A percentile compares a stretch with the other conserved stretches of the same genome.
Evolutionary conservation across 23 tunicate genomes (phyloP).

Genomic region (Corella eumyota): DNA sequence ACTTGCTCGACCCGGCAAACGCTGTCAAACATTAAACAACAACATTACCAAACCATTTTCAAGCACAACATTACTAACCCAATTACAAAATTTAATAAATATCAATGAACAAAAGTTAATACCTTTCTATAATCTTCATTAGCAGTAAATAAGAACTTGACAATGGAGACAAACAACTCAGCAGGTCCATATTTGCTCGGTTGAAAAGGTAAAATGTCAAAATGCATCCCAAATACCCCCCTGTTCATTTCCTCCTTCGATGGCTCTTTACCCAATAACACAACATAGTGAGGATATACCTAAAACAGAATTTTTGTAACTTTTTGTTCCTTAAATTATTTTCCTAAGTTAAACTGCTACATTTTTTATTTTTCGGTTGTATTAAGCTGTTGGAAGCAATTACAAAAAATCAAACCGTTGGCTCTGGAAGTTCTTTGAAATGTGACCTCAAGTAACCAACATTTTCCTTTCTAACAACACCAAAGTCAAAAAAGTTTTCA

Average conservation of each 20-base stretch:
- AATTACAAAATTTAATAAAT: not conserved
- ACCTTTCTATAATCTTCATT: slow-evolving; percentile 84
- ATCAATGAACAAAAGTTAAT: not conserved
- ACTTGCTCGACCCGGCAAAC: not conserved
- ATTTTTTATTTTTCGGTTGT: not conserved
- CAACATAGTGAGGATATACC: slow-evolving; percentile 56
- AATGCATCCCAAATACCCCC: slow-evolving; percentile 40
- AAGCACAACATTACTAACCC: not conserved
- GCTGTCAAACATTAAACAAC: not conserved
- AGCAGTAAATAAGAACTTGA: slow-evolving; percentile 52
- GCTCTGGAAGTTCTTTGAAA: slow-evolving; percentile 55
- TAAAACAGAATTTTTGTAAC: not conserved
- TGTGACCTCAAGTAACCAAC: slow-evolving; percentile 14
- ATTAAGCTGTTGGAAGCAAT: too few relatives aligned
- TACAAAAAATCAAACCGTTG: too few relatives aligned
- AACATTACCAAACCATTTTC: not conserved
- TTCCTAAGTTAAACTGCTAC: not conserved
- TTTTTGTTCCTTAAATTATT: not conserved
- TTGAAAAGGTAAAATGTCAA: slow-evolving; percentile 54
- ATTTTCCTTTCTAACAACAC: slow-evolving; percentile 26
- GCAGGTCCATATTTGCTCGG: slow-evolving; percentile 57
- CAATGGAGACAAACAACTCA: slow-evolving; percentile 18
- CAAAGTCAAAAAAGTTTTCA: slow-evolving; percentile 38
- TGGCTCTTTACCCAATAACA: slow-evolving; percentile 78
- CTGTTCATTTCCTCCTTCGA: slow-evolving; percentile 35